Base-by-base conservation (phyloP, 2,888 invertebrate genomes). In the Bellardia bayeri region DNA sequence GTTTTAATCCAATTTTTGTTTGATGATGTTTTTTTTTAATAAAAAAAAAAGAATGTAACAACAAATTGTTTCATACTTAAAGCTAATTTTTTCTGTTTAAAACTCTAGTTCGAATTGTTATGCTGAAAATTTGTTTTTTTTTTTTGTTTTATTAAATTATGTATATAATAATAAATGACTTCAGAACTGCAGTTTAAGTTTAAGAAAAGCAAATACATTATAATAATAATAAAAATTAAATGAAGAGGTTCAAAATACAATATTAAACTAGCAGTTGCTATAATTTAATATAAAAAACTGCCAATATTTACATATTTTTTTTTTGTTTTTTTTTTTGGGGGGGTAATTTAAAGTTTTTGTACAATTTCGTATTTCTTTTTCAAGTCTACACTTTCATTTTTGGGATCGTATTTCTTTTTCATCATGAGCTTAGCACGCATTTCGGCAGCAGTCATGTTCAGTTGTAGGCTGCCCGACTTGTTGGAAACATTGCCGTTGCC, bases 301-400 rank as follows among this genome's bases (percentile, higher is more conserved):
- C 23, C 23, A 23, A 23, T 23, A 23, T 23, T 23, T 23, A 23
- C 23, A 23, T 23, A 1, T 23, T 1, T 23, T 23, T 1, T 23
- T 23, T 23, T 23, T 23, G 0, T 1, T 23, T 23, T 37, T 45
- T 45, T 45, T n/a, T n/a, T n/a, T n/a, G n/a, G n/a, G n/a, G n/a
- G 8, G 11, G 6, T 3, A 66, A 11, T 72, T 95, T 96, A 98
- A 94, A 98, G 96, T 95, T 98, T 98, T 94, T 98, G 98, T 90
- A 98, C 97, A 93, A 98, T 98, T 93, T 98, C 98, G 93, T 98
- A 98, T 94, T 98, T 98, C 94, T 97, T 97, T 94, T 97, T 97
- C 92, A 98, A 96, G 94, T 98, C 98, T 94, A 98, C 96, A 71
- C 96, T 96, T 92, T 97, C 97, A 93, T 97, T 97, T 94, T 98